phyloP scores from a whole-genome alignment of 2,888 invertebrate species.

The Stenichneumon culpator region DNA sequence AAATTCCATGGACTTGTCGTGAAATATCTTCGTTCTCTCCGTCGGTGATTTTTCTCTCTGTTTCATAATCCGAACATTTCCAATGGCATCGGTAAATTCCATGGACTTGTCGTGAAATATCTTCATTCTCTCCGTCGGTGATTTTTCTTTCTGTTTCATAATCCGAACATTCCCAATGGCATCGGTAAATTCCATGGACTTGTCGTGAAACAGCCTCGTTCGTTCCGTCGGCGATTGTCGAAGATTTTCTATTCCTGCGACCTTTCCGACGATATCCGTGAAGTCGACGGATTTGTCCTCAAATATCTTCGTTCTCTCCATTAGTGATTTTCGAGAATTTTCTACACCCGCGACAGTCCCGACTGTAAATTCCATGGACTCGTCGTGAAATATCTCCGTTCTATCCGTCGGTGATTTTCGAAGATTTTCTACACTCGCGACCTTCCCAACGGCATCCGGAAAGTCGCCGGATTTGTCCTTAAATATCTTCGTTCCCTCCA shows the following conservation, averaged over 20 bases:
- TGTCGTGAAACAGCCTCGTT: not conserved
- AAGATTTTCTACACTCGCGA: not conserved
- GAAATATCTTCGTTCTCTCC: slow-evolving; percentile 46
- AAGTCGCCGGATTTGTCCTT: slow-evolving; percentile 21
- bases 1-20: slow-evolving; percentile 2
- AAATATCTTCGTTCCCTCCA: slow-evolving; percentile 40
- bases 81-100: not conserved
- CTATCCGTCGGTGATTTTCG: not conserved
- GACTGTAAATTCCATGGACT: not conserved
- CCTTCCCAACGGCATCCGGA: not conserved
- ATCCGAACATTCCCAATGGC: too few relatives aligned
- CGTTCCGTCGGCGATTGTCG: not conserved
- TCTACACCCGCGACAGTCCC: not conserved
- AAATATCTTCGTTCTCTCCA: not conserved
- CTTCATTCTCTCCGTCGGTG: not conserved
- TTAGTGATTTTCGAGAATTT: not conserved
- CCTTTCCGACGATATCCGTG: not conserved
- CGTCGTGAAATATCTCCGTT: not conserved
- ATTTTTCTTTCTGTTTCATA: not conserved
- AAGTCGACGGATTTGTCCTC: slow-evolving; percentile 12
- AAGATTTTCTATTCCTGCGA: not conserved
- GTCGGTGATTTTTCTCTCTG: not conserved
- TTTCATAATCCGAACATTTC: too few relatives aligned
- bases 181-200: not conserved
- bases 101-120: not conserved